Percentiles rank a stretch among this genome's conserved stretches.
phyloP scores from a whole-genome alignment of 2,113 vertebrate species.

The Indicator indicator region DNA sequence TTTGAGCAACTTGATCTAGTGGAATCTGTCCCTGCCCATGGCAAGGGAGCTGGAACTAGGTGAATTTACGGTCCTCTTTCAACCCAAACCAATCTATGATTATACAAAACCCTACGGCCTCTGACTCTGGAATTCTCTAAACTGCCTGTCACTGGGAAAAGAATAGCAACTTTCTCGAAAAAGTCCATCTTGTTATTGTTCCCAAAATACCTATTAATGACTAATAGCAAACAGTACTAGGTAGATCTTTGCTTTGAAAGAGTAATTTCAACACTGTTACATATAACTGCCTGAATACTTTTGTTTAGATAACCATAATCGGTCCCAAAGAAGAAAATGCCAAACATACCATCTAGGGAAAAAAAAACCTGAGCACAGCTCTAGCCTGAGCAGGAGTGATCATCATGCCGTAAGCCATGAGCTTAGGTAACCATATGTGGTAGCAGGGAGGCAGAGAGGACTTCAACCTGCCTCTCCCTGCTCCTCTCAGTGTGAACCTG shows the following conservation, averaged over 20 bases:
- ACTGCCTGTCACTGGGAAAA: not conserved
- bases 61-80: not conserved
- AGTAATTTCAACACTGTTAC: not conserved
- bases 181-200: not conserved
- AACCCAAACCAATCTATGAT: not conserved
- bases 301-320: not conserved
- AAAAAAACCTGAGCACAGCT: rapidly evolving
- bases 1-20: not conserved
- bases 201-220: not conserved
- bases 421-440: not conserved
- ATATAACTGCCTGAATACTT: not conserved
- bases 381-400: not conserved
- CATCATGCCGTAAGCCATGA: rapidly evolving
- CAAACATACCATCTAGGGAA: not conserved
- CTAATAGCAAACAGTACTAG: not conserved
- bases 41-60: not conserved
- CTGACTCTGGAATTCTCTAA: not conserved
- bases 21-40: not conserved
- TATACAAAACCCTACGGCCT: not conserved
- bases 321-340: not conserved
- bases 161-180: not conserved
- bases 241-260: not conserved
- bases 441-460: not conserved
- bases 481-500: not conserved
- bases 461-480: not conserved